Conservation (phyloP, 2,888 invertebrate genomes). For the Oxytorus armatus region DNA sequence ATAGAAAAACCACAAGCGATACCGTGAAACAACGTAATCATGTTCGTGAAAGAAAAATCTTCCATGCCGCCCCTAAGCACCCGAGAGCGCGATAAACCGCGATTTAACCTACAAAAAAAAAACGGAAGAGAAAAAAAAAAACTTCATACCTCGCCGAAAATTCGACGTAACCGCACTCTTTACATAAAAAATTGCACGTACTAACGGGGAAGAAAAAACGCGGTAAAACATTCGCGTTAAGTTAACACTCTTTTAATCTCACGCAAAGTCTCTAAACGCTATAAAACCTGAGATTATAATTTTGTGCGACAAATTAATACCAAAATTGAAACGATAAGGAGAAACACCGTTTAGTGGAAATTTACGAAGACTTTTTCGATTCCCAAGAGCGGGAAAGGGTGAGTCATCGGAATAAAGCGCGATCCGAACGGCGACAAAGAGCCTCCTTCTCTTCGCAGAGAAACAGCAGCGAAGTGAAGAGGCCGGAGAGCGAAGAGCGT, state of each 20-base stretch:
- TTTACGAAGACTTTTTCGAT: slow-evolving; percentile 22
- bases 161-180: neutral
- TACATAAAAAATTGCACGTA: neutral
- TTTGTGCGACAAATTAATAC: neutral
- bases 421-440: slow-evolving; percentile 66
- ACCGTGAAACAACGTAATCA: too few relatives aligned
- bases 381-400: slow-evolving; percentile 77
- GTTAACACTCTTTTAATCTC: neutral
- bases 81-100: neutral
- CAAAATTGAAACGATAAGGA: neutral
- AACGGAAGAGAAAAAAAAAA: neutral
- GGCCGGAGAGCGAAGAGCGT: slow-evolving; percentile 11
- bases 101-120: slow-evolving; percentile 54
- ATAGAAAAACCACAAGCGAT: neutral
- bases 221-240: slow-evolving; percentile 26
- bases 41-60: neutral
- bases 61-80: neutral
- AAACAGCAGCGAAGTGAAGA: slow-evolving; percentile 24
- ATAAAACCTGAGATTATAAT: neutral
- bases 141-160: neutral
- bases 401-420: slow-evolving; percentile 75
- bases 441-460: slow-evolving; percentile 34
- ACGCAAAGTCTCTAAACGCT: neutral
- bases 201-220: slow-evolving; percentile 45
- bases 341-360: neutral